Percentiles rank a stretch among this genome's conserved stretches.
Evolutionary conservation across 1,140 invertebrate species (phyloP).

Genomic region (Drosophila orosa): DNA sequence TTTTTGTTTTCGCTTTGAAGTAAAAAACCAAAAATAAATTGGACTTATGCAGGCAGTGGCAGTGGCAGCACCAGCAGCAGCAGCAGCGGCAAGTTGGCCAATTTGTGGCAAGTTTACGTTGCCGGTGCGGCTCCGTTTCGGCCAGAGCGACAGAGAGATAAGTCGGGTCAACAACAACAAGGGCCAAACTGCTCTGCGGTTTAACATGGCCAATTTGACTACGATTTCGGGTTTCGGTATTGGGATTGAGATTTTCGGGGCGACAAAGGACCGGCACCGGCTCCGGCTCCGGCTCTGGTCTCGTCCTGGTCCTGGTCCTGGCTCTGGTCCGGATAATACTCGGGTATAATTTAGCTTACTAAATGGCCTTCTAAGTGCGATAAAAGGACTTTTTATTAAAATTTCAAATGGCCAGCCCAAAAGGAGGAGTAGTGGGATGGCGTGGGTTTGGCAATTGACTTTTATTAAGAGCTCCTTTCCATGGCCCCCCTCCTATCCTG

Average conservation of each 20-base stretch:
- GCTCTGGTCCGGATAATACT: constrained; percentile 55
- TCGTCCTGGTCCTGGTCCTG: constrained; percentile 5
- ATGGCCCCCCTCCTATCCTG: background rate
- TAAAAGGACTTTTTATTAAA: constrained; percentile 81
- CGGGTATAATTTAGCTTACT: constrained; percentile 76
- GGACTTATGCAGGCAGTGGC: constrained; percentile 68
- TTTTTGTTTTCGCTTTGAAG: constrained; percentile 59
- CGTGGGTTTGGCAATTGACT: constrained; percentile 65
- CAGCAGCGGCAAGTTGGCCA: constrained; percentile 61
- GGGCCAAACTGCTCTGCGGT: constrained; percentile 70
- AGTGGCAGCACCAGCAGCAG: constrained; percentile 26
- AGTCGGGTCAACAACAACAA: constrained; percentile 74
- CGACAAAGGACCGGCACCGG: constrained; percentile 6
- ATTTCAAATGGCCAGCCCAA: constrained; percentile 55
- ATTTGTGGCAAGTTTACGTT: constrained; percentile 81
- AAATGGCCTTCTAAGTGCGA: constrained; percentile 79
- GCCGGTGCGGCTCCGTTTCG: constrained; percentile 57
- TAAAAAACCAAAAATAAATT: constrained; percentile 73
- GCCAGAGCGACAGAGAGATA: constrained; percentile 58
- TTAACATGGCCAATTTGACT: constrained; percentile 81
- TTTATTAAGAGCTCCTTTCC: constrained; percentile 69
- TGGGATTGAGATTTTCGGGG: constrained; percentile 41
- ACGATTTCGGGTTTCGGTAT: constrained; percentile 66
- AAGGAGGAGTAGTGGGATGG: background rate
- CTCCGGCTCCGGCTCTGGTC: background rate